Evolutionary conservation across 2,888 invertebrate genomes (phyloP).

Genomic region (Ornithoptera alexandrae): DNA sequence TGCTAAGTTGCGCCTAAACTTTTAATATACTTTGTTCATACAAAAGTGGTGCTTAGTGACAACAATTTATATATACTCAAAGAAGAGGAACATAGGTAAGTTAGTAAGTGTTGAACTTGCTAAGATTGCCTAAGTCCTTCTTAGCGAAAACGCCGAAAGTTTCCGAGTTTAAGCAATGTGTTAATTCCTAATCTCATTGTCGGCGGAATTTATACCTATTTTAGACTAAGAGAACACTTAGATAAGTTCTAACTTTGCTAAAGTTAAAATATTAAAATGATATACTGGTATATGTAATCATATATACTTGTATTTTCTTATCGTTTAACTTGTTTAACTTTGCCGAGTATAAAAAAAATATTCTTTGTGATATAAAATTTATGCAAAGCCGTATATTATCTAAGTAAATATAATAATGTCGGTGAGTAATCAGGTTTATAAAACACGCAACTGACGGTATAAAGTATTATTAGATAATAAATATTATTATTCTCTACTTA

Average conservation of each 20-base stretch:
- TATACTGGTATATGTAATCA: not conserved
- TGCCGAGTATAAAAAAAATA: too few species aligned
- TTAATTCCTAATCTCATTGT: slow-evolving; percentile 22
- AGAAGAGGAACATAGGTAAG: slow-evolving; percentile 12
- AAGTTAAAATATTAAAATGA: slow-evolving; percentile 1
- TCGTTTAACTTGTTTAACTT: too few species aligned
- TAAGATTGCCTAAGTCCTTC: slow-evolving; percentile 16
- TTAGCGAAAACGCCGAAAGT: slow-evolving; percentile 11
- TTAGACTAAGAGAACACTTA: slow-evolving; percentile 4
- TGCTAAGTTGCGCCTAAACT: not conserved
- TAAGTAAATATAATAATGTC: too few species aligned
- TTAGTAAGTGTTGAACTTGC: slow-evolving; percentile 20
- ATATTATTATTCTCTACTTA: too few species aligned
- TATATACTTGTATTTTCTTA: not conserved
- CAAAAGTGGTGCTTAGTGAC: slow-evolving; percentile 7
- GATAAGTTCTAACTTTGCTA: not conserved
- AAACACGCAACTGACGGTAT: too few species aligned
- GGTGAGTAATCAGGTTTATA: too few species aligned
- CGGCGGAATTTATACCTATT: slow-evolving; percentile 4
- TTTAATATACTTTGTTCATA: slow-evolving; percentile 2
- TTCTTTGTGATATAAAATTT: too few species aligned
- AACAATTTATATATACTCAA: slow-evolving; percentile 11
- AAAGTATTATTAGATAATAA: too few species aligned
- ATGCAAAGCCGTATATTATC: too few species aligned
- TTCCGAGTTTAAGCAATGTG: slow-evolving; percentile 17